Evolutionary conservation across 2,797 vertebrate species (phyloP).

Genomic region (Mallotus villosus): DNA sequence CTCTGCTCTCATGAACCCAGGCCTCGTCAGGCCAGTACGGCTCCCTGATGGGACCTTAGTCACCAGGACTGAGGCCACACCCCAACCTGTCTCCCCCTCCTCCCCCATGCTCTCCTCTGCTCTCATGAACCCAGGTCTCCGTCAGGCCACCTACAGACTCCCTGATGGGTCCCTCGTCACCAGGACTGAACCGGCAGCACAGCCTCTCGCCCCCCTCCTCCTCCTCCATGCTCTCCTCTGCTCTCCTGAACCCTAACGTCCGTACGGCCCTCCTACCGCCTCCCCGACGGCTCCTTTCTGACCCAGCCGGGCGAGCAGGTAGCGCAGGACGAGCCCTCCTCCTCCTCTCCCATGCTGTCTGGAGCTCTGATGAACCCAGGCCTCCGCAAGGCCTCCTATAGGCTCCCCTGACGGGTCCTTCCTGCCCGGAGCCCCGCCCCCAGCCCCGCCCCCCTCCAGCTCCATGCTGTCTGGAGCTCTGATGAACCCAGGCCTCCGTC

Average conservation of each 20-base stretch:
- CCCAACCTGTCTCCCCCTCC: constrained; percentile 18
- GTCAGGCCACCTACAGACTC: constrained; percentile 34
- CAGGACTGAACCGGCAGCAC: constrained; percentile 42
- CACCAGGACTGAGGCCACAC: constrained; percentile 41
- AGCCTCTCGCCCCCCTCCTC: constrained; percentile 24
- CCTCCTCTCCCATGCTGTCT: constrained; percentile 57
- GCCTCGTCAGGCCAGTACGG: constrained; percentile 69
- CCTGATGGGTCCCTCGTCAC: constrained; percentile 29
- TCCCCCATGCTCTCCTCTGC: constrained; percentile 61
- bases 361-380: constrained; percentile 62
- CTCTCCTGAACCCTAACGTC: constrained; percentile 65
- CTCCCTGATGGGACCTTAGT: constrained; percentile 67
- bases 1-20: constrained; percentile 62
- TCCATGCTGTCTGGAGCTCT: constrained; percentile 64
- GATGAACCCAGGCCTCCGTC: constrained; percentile 57
- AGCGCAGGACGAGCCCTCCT: constrained; percentile 30
- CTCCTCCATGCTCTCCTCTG: constrained; percentile 58
- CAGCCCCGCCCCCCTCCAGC: constrained; percentile 39
- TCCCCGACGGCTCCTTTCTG: constrained; percentile 65
- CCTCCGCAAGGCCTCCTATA: constrained; percentile 63
- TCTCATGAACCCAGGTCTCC: constrained; percentile 57
- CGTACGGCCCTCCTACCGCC: constrained; percentile 67
- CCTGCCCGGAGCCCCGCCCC: constrained; percentile 55
- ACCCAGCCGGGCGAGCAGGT: constrained; percentile 20
- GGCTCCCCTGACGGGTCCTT: constrained; percentile 72